phyloP scores from a whole-genome alignment of 2,113 vertebrate genomes.

The Barnardius zonarius region DNA sequence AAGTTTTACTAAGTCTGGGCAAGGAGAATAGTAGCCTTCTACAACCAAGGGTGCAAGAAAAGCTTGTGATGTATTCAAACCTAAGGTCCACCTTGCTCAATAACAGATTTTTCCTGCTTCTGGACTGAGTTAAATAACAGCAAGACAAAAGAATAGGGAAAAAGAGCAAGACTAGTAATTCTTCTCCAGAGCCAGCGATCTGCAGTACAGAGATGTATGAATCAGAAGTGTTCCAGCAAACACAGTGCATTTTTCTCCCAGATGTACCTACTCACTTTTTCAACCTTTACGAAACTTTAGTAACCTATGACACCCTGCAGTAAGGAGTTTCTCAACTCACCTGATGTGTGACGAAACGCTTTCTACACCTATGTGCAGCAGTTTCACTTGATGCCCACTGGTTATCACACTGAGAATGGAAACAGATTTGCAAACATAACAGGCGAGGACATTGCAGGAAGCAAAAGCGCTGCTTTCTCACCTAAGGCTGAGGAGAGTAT shows the following conservation, averaged over 20 bases:
- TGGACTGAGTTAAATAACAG: neutral
- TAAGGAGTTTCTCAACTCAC: neutral
- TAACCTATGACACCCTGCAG: neutral
- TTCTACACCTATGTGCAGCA: neutral
- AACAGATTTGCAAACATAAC: neutral
- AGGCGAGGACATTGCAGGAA: neutral
- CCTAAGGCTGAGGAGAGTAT: neutral
- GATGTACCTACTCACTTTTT: neutral
- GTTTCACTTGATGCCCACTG: neutral
- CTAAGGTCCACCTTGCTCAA: neutral
- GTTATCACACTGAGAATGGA: rapidly evolving
- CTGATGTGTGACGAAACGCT: neutral
- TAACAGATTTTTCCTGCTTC: neutral
- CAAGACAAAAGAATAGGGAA: neutral
- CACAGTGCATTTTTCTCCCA: neutral
- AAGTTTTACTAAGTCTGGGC: neutral
- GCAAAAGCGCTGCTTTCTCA: neutral
- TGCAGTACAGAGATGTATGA: neutral
- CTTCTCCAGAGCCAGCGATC: neutral
- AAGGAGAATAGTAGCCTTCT: neutral
- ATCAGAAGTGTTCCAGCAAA: neutral
- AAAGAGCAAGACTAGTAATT: neutral
- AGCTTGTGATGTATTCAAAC: neutral
- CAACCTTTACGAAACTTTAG: neutral
- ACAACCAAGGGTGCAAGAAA: neutral